A percentile compares a stretch with the other conserved stretches of the same genome.
phyloP scores from a whole-genome alignment of 2,113 vertebrate species.

The Archilochus colubris region DNA sequence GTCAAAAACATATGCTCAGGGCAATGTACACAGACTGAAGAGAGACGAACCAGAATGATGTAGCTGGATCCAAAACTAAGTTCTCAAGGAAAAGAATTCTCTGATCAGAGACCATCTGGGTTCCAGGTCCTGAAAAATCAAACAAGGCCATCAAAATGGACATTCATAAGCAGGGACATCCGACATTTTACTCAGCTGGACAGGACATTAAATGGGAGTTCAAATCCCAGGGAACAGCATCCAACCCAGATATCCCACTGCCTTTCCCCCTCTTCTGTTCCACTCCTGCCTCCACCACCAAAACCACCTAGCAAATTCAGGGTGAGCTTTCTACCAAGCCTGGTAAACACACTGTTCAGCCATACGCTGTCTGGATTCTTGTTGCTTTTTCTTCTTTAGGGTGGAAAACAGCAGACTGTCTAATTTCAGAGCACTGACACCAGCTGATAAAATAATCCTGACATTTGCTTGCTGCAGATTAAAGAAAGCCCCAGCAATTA shows the following conservation, averaged over 20 bases:
- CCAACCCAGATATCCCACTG: background rate
- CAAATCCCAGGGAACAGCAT: background rate
- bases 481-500: background rate
- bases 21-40: background rate
- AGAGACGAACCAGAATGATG: background rate
- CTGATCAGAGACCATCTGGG: background rate
- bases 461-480: conserved; percentile 34
- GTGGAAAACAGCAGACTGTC: rapidly evolving
- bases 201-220: background rate
- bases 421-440: background rate
- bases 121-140: background rate
- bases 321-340: background rate
- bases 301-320: background rate
- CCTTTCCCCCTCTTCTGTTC: background rate
- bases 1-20: background rate
- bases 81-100: background rate
- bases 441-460: conserved; percentile 41
- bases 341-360: background rate
- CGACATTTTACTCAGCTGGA: background rate
- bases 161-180: background rate
- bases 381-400: background rate
- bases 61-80: background rate
- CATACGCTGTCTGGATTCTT: background rate
- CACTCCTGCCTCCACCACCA: background rate
- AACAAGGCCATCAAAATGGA: background rate